Conservation (phyloP, 2,888 invertebrate species). For the Mystacides longicornis region DNA sequence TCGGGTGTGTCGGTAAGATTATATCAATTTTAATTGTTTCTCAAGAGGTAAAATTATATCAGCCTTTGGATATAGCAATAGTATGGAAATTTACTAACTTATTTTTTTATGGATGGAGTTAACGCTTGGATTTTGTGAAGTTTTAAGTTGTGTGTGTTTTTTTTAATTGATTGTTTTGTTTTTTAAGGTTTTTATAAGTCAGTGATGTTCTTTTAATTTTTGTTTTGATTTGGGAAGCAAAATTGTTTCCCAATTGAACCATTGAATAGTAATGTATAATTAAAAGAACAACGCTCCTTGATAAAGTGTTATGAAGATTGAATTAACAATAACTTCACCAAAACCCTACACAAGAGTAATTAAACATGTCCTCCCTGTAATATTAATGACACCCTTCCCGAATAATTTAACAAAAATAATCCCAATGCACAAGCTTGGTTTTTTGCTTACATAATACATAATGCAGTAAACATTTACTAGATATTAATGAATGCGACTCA, state of each 20-base stretch:
- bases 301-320: too few relatives aligned
- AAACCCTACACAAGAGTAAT: conserved; percentile 11
- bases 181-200: neutral
- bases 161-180: neutral
- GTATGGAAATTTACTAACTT: neutral
- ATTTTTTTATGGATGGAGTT: conserved; percentile 2
- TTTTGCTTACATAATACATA: conserved; percentile 25
- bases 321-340: too few relatives aligned
- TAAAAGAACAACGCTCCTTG: too few relatives aligned
- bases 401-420: too few relatives aligned
- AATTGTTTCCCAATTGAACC: too few relatives aligned
- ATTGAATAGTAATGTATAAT: too few relatives aligned
- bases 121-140: neutral
- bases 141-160: neutral
- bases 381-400: too few relatives aligned
- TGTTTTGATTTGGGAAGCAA: too few relatives aligned
- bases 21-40: neutral
- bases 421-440: conserved; percentile 23
- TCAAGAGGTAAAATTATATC: conserved; percentile 3
- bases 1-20: conserved; percentile 62
- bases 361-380: conserved; percentile 7
- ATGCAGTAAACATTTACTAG: conserved; percentile 37
- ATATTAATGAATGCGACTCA: conserved; percentile 66
- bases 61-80: neutral
- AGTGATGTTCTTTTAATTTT: too few relatives aligned